Base-by-base conservation (phyloP, 92 coral and sea anemone species). In the Parazoanthus atlanticus region DNA sequence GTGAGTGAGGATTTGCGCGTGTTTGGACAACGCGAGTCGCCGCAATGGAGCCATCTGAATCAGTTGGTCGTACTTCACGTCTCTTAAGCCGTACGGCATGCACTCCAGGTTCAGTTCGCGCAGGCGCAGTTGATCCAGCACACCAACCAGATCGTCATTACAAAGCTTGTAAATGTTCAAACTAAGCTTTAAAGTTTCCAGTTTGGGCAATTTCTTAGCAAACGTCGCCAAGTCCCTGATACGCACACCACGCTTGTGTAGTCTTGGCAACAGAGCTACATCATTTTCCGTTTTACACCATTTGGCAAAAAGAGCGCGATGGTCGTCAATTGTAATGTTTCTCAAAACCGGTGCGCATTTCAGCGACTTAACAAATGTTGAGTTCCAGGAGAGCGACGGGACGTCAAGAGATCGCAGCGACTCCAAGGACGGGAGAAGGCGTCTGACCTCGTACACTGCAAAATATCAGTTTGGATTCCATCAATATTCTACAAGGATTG, bases 91-190 rank as follows among this genome's bases (percentile, higher is more conserved):
- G 52, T 93, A 90, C 13, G 98, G 96, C 70, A 91, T 86, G 32
- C 92, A 86, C 30, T 95, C 96, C 17, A 95, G 90, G 38, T 89
- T 88, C 32, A 95, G 80, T 54, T 95, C 96, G 69, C 92, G 92
- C 88, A 95, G 82, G 15, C 81, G 86, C 43, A 95, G 87, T 64
- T 88, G 81, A 84, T 93, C 96, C 0, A 95, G 89, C 36, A 91
- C 89, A 33, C 93, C 84, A 47, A 93, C 90, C 17, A 95, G 84
- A 29, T 89, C 85, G 34, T 86, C 88, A 3, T 90, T 91, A 19
- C 90, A 88, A 40, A 95, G 90, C 70, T 95, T 95, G 33, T 89
- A 82, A 46, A 90, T 85, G 29, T 86, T 88, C 67, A 92, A 89
- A 79, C 91, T 91, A 33, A 95, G 58, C 85, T 91, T 92, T 34